Base-by-base conservation (phyloP, 2,113 vertebrate species). In the Nettapus auritus region DNA sequence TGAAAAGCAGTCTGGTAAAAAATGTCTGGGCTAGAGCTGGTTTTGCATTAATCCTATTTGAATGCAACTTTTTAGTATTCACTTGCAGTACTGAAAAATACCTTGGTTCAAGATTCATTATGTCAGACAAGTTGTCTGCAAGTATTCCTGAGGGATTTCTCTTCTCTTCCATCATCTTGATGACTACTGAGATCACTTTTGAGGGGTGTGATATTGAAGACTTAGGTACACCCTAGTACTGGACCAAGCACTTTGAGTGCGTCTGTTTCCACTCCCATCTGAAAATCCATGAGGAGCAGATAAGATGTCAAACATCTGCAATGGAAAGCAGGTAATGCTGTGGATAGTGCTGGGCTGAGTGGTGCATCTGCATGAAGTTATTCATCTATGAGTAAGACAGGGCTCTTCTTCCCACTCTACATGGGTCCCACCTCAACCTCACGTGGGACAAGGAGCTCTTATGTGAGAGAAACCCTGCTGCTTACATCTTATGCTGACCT, bases 301-400 rank as follows among this genome's bases (percentile, higher is more conserved):
- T 86, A 60, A 70, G 63, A 22, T 73, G 38, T 8, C 7, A 46
- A n/a, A 18, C 19, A 11, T 31, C 17, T 80, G 4, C 26, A 31
- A 33, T 56, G 44, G 48, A 38, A 64, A 6, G 26, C 11, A 2
- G 13, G 1, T 63, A 13, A 16, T 68, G 3, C 3, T 50, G 34
- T 50, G 36, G 6, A n/a, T 9, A 57, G 52, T 70, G 46, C 15
- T 11, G 13, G 6, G 1, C 22, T 7, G 4, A 18, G 15, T 55
- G 52, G n/a, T 31, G 18, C 19, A 5, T 13, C 16, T 57, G 34
- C 11, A 8, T 23, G 0, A 1, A 66, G 16, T 6, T 1, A 1
- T 84, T 83, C n/a, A 81, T 60, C 52, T 1, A 0, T 0, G 3
- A 33, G 15, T 29, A 31, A 55, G 21, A 31, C 31, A 6, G 0